Evolutionary conservation across 2,797 vertebrate species (phyloP), one percentile per base, ranked within the genome.

Genomic region (Dermochelys coriacea): DNA sequence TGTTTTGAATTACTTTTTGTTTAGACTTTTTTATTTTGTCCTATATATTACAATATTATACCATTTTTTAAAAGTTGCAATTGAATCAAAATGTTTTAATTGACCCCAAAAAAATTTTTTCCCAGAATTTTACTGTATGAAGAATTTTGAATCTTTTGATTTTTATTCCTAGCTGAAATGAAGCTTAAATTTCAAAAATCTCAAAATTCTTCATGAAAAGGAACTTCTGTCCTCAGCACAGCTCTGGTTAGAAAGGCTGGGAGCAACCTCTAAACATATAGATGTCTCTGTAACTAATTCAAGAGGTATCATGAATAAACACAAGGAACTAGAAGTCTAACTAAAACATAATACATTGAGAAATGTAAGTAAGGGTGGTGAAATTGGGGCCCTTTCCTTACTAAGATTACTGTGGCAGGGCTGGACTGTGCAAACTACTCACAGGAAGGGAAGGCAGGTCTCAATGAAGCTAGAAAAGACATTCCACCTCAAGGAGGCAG

Each of bases 251-350:
- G 50, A 82, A 93, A 80, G 37, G 37, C 85, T 90, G 74, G 64
- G 93, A 85, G 57, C 78, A 82, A 92, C 57, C 59, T 90, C 31
- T 74, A 89, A 91, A 91, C 16, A 89, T 64, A 25, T 77, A 54
- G 52, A 15, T 84, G 27, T 0, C 1, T 29, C 12, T 37, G 12
- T 45, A 94, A 37, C 71, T 87, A 80, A 47, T 89, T 94, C 85
- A 51, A 83, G 92, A 91, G 68, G 6, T 12, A 64, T 75, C 51
- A 59, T 85, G 82, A 92, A 52, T 27, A 81, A 80, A 34, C 50
- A 80, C 21, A 81, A 91, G 68, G 74, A 93, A 89, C 45, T 15
- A 78, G 34, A 21, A 50, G 14, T 80, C 54, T 8, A 80, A 78
- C 88, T 50, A 55, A 87, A 91, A 89, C 80, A 16, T 5, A 86